phyloP scores from a whole-genome alignment of 2,113 vertebrate genomes.

The Damaliscus lunatus region DNA sequence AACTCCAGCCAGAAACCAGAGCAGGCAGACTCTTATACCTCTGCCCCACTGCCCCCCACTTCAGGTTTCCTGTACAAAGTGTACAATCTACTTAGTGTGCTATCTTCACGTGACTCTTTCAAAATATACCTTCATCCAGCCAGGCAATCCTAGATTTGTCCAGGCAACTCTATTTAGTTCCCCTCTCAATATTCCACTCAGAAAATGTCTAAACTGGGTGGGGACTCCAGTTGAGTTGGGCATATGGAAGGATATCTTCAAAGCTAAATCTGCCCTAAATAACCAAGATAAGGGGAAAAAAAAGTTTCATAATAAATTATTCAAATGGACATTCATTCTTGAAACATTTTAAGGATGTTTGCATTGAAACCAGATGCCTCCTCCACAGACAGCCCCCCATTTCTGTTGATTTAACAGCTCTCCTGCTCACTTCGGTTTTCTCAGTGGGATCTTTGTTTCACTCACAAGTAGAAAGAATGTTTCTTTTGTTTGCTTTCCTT shows the following conservation, averaged over 20 bases:
- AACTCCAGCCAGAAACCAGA: neutral
- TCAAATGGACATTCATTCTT: constrained; percentile 63
- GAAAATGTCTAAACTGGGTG: neutral
- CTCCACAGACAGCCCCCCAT: neutral
- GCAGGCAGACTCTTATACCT: neutral
- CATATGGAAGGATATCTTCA: neutral
- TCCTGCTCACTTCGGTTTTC: constrained; percentile 63
- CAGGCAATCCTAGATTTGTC: neutral
- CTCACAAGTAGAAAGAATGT: constrained; percentile 68
- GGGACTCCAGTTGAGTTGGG: neutral
- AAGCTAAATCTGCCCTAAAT: neutral
- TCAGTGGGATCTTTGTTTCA: constrained; percentile 73
- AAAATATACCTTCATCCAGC: neutral
- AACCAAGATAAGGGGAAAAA: neutral
- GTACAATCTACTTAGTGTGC: neutral
- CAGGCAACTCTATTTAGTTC: neutral
- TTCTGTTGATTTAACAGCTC: constrained; percentile 72
- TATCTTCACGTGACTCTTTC: neutral
- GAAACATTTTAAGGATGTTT: constrained; percentile 66
- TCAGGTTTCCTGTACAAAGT: neutral
- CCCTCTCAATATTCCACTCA: neutral
- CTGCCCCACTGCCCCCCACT: neutral
- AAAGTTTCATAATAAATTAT: constrained; percentile 52
- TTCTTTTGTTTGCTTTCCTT: constrained; percentile 75
- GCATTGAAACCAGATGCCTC: constrained; percentile 60